A percentile compares a stretch with the other conserved stretches of the same genome.
These are phyloP conservation scores for Butorides virescens DNA, from an alignment of 2,113 vertebrate species.

Conservation along the genomic window DNA sequence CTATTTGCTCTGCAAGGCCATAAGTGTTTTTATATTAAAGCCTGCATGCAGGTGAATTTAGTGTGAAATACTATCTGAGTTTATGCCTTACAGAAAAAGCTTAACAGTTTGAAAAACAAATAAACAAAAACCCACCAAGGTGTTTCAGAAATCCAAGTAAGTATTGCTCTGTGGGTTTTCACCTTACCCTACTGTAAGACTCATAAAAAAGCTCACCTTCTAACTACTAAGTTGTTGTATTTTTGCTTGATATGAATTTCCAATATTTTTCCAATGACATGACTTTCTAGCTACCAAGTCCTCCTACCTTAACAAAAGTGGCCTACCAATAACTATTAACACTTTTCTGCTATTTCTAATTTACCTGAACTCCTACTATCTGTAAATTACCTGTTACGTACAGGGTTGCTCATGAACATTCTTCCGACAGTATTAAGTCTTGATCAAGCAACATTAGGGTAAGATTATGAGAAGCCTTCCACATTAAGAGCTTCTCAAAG, in stretches of 20 bases:
- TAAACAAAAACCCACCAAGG: neutral
- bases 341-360: neutral
- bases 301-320: neutral
- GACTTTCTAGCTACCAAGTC: neutral
- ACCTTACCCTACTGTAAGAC: neutral
- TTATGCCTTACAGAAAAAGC: neutral
- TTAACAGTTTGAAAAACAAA: neutral
- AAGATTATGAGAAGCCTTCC: conserved; percentile 27
- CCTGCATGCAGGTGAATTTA: neutral
- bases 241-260: neutral
- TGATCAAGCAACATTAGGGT: neutral
- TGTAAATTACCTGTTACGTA: neutral
- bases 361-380: neutral
- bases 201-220: neutral
- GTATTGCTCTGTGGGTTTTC: neutral
- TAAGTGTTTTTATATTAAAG: neutral
- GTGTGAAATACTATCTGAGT: neutral
- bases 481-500: conserved; percentile 30
- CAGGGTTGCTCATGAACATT: neutral
- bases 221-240: neutral
- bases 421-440: neutral
- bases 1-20: neutral
- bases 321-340: neutral
- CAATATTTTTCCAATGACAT: neutral
- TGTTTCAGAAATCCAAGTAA: neutral